Base-by-base conservation (phyloP, 2,888 invertebrate genomes). In the Apamea monoglypha region DNA sequence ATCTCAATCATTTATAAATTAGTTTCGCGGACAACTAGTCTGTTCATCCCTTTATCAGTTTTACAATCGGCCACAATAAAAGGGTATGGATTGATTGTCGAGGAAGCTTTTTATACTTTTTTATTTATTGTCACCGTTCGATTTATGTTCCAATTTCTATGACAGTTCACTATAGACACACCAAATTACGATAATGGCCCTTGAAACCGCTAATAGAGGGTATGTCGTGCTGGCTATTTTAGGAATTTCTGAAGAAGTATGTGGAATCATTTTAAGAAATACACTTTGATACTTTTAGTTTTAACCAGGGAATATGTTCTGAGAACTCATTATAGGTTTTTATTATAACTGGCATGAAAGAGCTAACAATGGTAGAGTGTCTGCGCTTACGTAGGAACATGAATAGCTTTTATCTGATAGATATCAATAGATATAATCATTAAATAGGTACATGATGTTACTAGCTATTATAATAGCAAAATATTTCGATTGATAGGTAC, bases 1-100 rank as follows among this genome's bases (percentile, higher is more conserved):
- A 95, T 95, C 96, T 97, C 96, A 96, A 97, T 97, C 93, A 96
- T 96, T 97, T 96, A 96, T 96, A 95, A 96, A 97, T 97, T 97
- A 96, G 97, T 94, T 95, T 91, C 95, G 96, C 95, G 96, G 96
- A 96, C 96, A 96, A 95, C 93, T 92, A 92, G 92, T 91, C 92
- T 92, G 93, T 95, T 96, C 96, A 96, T 96, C 95, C 96, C 95
- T 96, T 96, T 96, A 96, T 96, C 95, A 94, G 92, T 92, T 93
- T 91, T 92, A 95, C 95, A 96, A 96, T 96, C 95, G 93, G 92
- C 94, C 93, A 93, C 94, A 95, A 96, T 96, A 96, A 96, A 96
- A 96, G 96, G 96, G 96, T 96, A 95, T 93, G 92, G 88, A 93
- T 92, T 93, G 94, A 95, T 95, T 95, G 95, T 95, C 93, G 89